phyloP scores from a whole-genome alignment of 2,888 invertebrate genomes.

The Parascotia fuliginaria region DNA sequence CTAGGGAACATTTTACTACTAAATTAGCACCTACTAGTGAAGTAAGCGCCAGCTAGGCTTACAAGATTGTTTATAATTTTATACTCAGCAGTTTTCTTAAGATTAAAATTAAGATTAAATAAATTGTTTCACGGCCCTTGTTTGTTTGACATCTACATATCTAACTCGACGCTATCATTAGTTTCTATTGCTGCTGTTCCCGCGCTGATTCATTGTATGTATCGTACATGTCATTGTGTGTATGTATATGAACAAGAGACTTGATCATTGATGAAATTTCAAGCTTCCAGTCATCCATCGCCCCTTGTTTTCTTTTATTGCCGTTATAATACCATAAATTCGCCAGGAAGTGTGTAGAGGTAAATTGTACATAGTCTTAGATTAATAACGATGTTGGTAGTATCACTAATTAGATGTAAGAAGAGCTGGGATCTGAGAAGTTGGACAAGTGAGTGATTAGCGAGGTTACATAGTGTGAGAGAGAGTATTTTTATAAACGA shows the following conservation, averaged over 20 bases:
- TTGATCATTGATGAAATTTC: constrained; percentile 83
- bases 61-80: constrained; percentile 83
- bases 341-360: constrained; percentile 80
- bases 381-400: constrained; percentile 74
- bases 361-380: constrained; percentile 74
- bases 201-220: constrained; percentile 34
- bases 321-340: constrained; percentile 55
- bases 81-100: constrained; percentile 80
- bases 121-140: constrained; percentile 40
- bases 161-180: constrained; percentile 15
- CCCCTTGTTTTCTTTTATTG: constrained; percentile 52
- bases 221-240: neutral
- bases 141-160: constrained; percentile 33
- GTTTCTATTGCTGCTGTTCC: constrained; percentile 57
- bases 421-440: constrained; percentile 71
- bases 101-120: constrained; percentile 73
- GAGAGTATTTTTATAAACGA: constrained; percentile 81
- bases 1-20: constrained; percentile 92
- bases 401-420: constrained; percentile 65
- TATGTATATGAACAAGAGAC: constrained; percentile 30
- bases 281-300: constrained; percentile 71
- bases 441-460: constrained; percentile 52
- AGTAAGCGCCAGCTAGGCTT: constrained; percentile 81
- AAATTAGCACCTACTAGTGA: constrained; percentile 82
- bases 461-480: constrained; percentile 52